Conservation (phyloP, 2,113 vertebrate genomes). For the Gnathonemus echidnorhynchus region DNA sequence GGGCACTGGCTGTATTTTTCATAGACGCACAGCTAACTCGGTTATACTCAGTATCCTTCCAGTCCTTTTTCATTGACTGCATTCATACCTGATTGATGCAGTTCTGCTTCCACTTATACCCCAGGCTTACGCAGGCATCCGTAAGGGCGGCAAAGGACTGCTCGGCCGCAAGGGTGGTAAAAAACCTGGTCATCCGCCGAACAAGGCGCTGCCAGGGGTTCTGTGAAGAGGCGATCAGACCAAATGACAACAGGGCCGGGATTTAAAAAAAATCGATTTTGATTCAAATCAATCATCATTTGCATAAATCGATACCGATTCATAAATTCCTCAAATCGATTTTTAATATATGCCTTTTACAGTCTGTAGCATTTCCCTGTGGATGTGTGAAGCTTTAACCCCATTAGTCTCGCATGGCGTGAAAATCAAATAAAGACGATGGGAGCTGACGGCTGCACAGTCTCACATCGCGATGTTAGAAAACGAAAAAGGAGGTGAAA, state of each 20-base stretch:
- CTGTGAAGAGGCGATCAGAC: conserved; percentile 45
- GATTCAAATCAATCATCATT: not conserved
- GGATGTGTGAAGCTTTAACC: not conserved
- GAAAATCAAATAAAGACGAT: not conserved
- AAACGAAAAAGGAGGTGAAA: not conserved
- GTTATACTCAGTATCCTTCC: not conserved
- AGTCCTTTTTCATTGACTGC: not conserved
- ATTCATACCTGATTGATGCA: conserved; percentile 76
- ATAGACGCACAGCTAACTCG: not conserved
- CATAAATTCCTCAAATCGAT: not conserved
- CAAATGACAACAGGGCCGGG: not conserved
- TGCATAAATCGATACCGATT: not conserved
- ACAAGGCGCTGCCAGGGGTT: conserved; percentile 86
- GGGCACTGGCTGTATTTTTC: not conserved
- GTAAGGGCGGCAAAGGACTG: conserved; percentile 68
- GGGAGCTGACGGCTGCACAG: not conserved
- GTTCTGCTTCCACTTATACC: conserved; percentile 76
- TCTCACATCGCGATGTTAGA: not conserved
- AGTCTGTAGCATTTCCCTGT: not conserved
- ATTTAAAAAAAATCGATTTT: not conserved
- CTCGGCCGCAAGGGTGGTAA: conserved; percentile 76
- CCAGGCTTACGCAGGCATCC: conserved; percentile 74
- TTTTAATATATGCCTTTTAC: not conserved
- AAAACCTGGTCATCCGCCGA: conserved; percentile 87
- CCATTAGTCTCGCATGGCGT: not conserved